Evolutionary conservation across 2,888 invertebrate genomes (phyloP).

Genomic region (Sinodicranocentrus sp.): DNA sequence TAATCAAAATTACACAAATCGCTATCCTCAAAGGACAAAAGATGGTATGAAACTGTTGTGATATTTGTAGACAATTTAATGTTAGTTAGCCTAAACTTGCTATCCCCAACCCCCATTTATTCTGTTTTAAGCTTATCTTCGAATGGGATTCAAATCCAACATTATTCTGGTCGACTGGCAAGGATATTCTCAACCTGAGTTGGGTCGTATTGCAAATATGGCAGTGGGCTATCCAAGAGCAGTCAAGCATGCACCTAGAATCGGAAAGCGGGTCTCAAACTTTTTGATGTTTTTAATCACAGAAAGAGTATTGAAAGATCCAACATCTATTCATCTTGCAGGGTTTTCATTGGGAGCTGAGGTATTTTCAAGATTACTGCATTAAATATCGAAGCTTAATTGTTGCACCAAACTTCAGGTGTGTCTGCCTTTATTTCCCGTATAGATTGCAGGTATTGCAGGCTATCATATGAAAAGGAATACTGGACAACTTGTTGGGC

Average conservation of each 20-base stretch:
- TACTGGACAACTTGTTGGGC: slow-evolving; percentile 65
- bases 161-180: slow-evolving; percentile 70
- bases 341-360: slow-evolving; percentile 71
- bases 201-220: slow-evolving; percentile 65
- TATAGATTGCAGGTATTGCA: slow-evolving; percentile 63
- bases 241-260: slow-evolving; percentile 57
- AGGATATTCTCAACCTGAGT: slow-evolving; percentile 61
- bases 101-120: no score
- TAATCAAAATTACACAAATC: slow-evolving; percentile 68
- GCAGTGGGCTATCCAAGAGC: slow-evolving; percentile 68
- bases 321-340: slow-evolving; percentile 60
- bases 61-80: no score
- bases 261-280: slow-evolving; percentile 64
- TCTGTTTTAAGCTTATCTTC: slow-evolving; percentile 63
- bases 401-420: no score
- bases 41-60: slow-evolving; percentile 68
- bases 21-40: slow-evolving; percentile 70
- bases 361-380: slow-evolving; percentile 1
- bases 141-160: slow-evolving; percentile 68
- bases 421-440: not conserved
- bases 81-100: no score
- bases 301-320: slow-evolving; percentile 67
- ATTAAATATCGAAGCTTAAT: no score
- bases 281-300: slow-evolving; percentile 70
- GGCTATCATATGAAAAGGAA: slow-evolving; percentile 67